Evolutionary conservation across 2,797 vertebrate species (phyloP).

Genomic region (Helicolenus hilgendorfi): DNA sequence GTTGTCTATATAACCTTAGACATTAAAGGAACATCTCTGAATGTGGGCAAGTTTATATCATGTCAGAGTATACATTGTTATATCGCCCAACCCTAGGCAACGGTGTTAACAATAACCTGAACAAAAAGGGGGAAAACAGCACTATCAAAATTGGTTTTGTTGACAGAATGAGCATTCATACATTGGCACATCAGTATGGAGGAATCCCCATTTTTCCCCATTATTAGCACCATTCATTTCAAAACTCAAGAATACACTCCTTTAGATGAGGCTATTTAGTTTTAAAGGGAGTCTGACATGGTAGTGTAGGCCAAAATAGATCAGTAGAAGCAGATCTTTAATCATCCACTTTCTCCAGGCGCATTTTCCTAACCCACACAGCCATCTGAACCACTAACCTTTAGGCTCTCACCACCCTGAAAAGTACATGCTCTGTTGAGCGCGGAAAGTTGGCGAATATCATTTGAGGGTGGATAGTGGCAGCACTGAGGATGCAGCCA

Average conservation of each 20-base stretch:
- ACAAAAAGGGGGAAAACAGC: not conserved
- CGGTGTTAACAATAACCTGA: not conserved
- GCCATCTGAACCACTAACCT: constrained; percentile 10
- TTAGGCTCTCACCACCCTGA: constrained; percentile 4
- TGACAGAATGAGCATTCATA: not conserved
- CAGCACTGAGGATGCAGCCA: constrained; percentile 18
- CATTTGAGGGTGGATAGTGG: constrained; percentile 7
- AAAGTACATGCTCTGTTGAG: constrained; percentile 22
- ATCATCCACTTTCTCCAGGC: constrained; percentile 14
- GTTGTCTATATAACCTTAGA: no score
- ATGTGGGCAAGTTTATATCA: no score
- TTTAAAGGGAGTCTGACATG: not conserved
- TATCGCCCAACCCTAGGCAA: not conserved
- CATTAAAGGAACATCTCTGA: no score
- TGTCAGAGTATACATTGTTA: not conserved
- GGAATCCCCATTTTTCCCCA: not conserved
- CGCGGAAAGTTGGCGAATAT: constrained; percentile 31
- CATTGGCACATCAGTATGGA: not conserved
- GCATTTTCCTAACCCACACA: not conserved
- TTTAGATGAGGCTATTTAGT: not conserved
- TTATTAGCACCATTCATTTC: not conserved
- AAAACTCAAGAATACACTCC: not conserved
- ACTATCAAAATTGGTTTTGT: not conserved
- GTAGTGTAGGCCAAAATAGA: constrained; percentile 12
- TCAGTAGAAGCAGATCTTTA: constrained; percentile 10